These are phyloP conservation scores for Gonioctena quinquepunctata DNA, from an alignment of 1,140 invertebrate genomes.

Conservation along the genomic window DNA sequence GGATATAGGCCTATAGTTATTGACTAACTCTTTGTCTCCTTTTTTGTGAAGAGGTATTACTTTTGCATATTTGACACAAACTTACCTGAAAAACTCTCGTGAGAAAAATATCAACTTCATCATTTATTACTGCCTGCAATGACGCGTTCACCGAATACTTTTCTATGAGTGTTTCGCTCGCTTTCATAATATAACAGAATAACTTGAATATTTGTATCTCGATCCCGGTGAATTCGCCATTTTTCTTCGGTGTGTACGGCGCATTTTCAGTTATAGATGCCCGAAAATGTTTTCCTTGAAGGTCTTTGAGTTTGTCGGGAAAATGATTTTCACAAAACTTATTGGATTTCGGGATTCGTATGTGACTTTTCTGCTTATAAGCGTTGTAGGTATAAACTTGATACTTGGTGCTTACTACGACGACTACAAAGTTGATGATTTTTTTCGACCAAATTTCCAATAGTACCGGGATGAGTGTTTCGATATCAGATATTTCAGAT, in stretches of 20 bases:
- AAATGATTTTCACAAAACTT: background rate
- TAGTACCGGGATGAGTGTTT: background rate
- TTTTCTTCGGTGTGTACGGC: background rate
- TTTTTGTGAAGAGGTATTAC: no score
- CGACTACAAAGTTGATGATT: conserved; percentile 1
- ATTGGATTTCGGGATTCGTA: background rate
- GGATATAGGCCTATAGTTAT: no score
- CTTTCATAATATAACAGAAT: background rate
- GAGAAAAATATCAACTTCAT: conserved; percentile 4
- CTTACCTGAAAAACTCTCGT: conserved; percentile 10
- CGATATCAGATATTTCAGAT: background rate
- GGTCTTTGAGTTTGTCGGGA: background rate
- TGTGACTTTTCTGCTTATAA: background rate
- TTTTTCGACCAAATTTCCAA: conserved; percentile 5
- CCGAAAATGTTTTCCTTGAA: background rate
- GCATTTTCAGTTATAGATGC: background rate
- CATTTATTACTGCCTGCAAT: background rate
- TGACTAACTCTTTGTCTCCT: no score
- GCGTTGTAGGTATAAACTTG: background rate
- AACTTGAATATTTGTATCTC: background rate
- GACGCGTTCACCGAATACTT: background rate
- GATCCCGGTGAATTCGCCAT: background rate
- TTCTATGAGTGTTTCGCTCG: background rate
- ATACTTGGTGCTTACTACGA: background rate
- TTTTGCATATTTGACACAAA: no score